These are phyloP conservation scores for Nephrotoma appendiculata DNA, from an alignment of 2,888 invertebrate species.

Conservation along the genomic window DNA sequence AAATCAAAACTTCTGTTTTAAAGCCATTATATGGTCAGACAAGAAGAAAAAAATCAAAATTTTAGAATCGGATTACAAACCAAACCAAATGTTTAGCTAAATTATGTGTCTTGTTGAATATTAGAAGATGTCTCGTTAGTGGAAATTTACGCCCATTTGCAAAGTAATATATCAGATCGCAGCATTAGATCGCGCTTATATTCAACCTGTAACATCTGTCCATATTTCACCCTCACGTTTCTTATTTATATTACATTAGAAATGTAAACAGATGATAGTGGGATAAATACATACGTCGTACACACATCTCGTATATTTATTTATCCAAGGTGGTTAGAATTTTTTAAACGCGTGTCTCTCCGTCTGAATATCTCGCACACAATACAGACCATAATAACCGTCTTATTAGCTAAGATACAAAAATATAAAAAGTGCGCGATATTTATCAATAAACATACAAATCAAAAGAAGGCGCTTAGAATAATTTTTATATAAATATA, in stretches of 20 bases:
- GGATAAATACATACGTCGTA: neutral
- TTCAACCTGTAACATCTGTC: neutral
- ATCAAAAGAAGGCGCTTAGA: neutral
- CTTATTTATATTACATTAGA: neutral
- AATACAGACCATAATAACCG: neutral
- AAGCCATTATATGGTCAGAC: neutral
- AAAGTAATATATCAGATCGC: neutral
- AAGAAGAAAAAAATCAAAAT: neutral
- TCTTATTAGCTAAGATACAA: neutral
- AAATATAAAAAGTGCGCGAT: neutral
- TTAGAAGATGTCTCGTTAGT: neutral
- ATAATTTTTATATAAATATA: neutral
- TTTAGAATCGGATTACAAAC: neutral
- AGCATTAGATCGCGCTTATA: neutral
- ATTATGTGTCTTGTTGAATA: neutral
- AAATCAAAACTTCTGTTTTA: neutral
- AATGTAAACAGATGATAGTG: neutral
- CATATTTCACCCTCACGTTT: neutral
- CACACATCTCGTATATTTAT: neutral
- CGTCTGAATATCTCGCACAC: neutral
- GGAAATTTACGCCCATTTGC: neutral
- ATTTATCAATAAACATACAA: neutral
- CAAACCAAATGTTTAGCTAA: neutral
- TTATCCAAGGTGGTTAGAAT: neutral
- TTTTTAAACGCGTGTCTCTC: neutral